Percentiles rank a stretch among this genome's conserved stretches.
Evolutionary conservation across 2,113 vertebrate species (phyloP).

Genomic region (Xyliphius kryptos): DNA sequence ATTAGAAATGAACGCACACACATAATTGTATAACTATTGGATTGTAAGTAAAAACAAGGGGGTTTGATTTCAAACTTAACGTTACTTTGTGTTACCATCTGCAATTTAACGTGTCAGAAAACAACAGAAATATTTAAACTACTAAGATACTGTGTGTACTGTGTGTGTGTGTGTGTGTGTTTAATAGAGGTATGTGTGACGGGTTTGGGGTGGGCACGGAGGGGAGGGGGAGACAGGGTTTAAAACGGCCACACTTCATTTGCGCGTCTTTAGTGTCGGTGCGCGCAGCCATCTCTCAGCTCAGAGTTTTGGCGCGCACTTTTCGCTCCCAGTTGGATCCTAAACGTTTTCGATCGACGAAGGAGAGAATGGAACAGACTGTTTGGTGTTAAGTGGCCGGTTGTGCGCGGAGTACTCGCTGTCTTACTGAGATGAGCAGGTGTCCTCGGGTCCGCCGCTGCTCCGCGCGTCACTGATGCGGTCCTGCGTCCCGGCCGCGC

Average conservation of each 20-base stretch:
- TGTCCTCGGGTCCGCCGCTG: conserved; percentile 21
- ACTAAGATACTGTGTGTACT: neutral
- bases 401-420: conserved; percentile 45
- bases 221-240: conserved; percentile 42
- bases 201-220: conserved; percentile 17
- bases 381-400: conserved; percentile 33
- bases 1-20: too few relatives aligned
- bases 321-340: conserved; percentile 42
- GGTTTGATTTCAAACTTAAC: too few relatives aligned
- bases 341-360: conserved; percentile 31
- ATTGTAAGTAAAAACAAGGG: too few relatives aligned
- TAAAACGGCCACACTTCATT: conserved; percentile 50
- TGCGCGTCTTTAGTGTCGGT: conserved; percentile 39
- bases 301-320: conserved; percentile 30
- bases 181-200: neutral
- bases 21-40: too few relatives aligned
- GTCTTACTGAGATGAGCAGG: conserved; percentile 47
- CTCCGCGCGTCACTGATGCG: conserved; percentile 52
- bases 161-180: conserved; percentile 8
- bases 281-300: conserved; percentile 23
- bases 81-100: too few relatives aligned
- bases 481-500: conserved; percentile 47
- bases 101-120: too few relatives aligned
- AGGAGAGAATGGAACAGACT: conserved; percentile 39
- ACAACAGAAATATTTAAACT: neutral